Percentiles rank a stretch among this genome's conserved stretches.
Conservation (phyloP, 1,140 invertebrate genomes). For the Phenacoccus solenopsis region DNA sequence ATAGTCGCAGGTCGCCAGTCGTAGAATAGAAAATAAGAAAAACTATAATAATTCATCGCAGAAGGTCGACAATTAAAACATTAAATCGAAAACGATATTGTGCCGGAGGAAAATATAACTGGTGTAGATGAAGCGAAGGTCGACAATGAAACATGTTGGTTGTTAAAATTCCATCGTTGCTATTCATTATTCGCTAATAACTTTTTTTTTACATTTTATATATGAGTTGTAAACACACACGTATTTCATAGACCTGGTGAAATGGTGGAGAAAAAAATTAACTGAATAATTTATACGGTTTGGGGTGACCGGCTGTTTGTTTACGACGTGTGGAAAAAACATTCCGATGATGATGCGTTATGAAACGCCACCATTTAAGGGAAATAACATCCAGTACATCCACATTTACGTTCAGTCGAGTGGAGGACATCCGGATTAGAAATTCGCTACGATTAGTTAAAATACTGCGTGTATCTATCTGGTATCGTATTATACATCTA, state of each 20-base stretch:
- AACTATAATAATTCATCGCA: neutral
- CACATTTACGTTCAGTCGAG: neutral
- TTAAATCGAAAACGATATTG: neutral
- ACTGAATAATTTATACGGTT: no score
- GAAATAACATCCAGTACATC: constrained; percentile 1
- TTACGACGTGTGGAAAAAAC: no score
- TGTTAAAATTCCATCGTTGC: neutral
- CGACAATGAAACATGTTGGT: neutral
- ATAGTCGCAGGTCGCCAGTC: no score
- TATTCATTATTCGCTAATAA: no score
- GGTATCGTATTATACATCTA: no score
- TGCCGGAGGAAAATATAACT: neutral
- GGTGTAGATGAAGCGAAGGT: neutral
- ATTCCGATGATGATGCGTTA: neutral
- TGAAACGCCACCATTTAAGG: neutral
- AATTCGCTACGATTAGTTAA: no score
- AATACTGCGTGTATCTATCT: no score
- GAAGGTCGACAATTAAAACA: neutral
- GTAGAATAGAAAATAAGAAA: neutral
- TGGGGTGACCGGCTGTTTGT: no score
- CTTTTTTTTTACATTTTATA: no score
- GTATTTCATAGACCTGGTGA: no score
- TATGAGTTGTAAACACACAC: no score
- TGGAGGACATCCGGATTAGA: neutral
- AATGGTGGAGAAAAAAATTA: no score